These are phyloP conservation scores for Dipodomys ordii DNA, from an alignment of 2,113 vertebrate species.

Conservation along the genomic window DNA sequence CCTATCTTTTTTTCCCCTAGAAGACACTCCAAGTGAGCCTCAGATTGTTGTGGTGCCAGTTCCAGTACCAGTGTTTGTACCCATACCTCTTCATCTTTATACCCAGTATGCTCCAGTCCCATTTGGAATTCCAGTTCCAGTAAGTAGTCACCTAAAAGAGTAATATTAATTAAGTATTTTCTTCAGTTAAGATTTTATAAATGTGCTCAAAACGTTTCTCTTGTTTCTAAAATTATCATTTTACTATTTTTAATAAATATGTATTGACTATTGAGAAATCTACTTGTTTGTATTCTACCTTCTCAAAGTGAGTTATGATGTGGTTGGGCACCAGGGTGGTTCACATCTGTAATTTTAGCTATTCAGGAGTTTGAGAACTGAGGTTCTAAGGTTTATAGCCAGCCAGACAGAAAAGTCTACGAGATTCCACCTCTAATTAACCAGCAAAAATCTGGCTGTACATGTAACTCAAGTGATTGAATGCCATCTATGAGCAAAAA, in stretches of 20 bases:
- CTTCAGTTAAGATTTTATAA: conserved; percentile 27
- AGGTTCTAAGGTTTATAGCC: no score
- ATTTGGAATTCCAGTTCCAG: conserved; percentile 94
- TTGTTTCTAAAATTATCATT: conserved; percentile 36
- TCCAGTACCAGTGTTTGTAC: conserved; percentile 96
- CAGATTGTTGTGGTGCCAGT: conserved; percentile 92
- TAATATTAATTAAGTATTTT: conserved; percentile 43
- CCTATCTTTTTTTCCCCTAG: conserved; percentile 57
- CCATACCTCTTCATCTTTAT: conserved; percentile 96
- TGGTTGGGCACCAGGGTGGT: no score
- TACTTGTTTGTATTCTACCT: not conserved
- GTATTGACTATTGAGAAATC: not conserved
- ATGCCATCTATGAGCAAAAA: no score
- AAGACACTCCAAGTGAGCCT: conserved; percentile 83
- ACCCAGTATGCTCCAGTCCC: conserved; percentile 94
- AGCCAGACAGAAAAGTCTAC: no score
- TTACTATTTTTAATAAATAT: not conserved
- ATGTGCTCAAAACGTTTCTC: not conserved
- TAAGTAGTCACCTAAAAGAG: conserved; percentile 83
- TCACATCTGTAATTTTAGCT: no score
- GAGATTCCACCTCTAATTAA: no score
- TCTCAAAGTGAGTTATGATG: conserved; percentile 19
- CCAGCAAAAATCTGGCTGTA: no score
- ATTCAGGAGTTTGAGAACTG: no score
- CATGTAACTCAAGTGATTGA: no score